Conservation (phyloP, 1,140 invertebrate genomes). For the Homalodisca vitripennis region DNA sequence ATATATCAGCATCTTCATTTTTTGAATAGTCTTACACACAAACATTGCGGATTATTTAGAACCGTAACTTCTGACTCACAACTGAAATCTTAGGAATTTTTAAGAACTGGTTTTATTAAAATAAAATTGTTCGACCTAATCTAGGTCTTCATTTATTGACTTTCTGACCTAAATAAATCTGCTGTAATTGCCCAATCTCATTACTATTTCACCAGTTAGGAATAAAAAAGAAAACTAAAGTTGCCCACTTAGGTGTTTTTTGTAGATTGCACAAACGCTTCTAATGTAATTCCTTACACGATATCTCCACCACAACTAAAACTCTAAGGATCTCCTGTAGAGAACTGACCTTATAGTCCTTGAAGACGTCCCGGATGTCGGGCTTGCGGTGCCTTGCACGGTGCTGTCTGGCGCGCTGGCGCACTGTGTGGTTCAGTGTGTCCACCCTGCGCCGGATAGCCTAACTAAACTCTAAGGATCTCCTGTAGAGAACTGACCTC, state of each 20-base stretch:
- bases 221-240: neutral
- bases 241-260: neutral
- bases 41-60: no score
- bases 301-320: neutral
- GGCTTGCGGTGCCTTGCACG: slow-evolving; percentile 61
- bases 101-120: no score
- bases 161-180: no score
- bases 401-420: slow-evolving; percentile 61
- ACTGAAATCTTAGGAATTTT: no score
- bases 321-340: neutral
- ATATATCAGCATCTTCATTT: no score
- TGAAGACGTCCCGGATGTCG: slow-evolving; percentile 75
- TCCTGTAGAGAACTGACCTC: slow-evolving; percentile 61
- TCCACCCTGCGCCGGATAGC: slow-evolving; percentile 72
- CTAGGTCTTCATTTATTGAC: no score
- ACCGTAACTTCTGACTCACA: no score
- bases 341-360: slow-evolving; percentile 73
- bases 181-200: no score
- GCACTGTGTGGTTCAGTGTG: slow-evolving; percentile 74
- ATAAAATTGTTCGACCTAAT: no score
- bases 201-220: no score
- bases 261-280: neutral
- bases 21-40: no score
- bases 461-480: slow-evolving; percentile 44
- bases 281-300: neutral